A percentile compares a stretch with the other conserved stretches of the same genome.
phyloP scores from a whole-genome alignment of 2,113 vertebrate species.

The Zapornia atra region DNA sequence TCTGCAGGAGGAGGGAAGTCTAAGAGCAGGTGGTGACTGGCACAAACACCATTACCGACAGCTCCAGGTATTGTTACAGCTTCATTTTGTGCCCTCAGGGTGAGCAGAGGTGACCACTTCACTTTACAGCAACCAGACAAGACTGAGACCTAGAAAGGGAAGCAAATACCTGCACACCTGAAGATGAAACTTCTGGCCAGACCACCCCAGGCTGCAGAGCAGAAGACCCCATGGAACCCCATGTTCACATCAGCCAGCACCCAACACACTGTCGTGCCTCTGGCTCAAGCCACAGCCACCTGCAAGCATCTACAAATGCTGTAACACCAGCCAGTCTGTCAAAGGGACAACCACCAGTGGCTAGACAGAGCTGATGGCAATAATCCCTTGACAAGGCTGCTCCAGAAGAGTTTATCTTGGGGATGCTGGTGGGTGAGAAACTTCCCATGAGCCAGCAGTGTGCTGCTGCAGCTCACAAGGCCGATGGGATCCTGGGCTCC shows the following conservation, averaged over 20 bases:
- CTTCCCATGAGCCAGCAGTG: too few species aligned
- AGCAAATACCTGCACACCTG: not conserved
- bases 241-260: not conserved
- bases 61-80: not conserved
- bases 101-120: not conserved
- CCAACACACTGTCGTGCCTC: accelerated
- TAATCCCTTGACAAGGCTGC: not conserved
- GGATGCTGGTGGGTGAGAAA: too few species aligned
- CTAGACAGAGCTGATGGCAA: not conserved
- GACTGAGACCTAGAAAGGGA: not conserved
- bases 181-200: not conserved
- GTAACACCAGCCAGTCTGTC: not conserved
- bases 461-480: too few species aligned
- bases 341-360: not conserved
- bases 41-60: not conserved
- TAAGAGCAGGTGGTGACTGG: not conserved
- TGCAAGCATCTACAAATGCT: not conserved
- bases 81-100: not conserved
- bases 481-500: too few species aligned
- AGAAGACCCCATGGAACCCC: not conserved
- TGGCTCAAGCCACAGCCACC: not conserved
- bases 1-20: not conserved
- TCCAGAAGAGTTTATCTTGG: not conserved
- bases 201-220: not conserved
- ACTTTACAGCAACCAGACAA: not conserved